phyloP scores from a whole-genome alignment of 2,888 invertebrate genomes.

The Tromatobia lineatoria region DNA sequence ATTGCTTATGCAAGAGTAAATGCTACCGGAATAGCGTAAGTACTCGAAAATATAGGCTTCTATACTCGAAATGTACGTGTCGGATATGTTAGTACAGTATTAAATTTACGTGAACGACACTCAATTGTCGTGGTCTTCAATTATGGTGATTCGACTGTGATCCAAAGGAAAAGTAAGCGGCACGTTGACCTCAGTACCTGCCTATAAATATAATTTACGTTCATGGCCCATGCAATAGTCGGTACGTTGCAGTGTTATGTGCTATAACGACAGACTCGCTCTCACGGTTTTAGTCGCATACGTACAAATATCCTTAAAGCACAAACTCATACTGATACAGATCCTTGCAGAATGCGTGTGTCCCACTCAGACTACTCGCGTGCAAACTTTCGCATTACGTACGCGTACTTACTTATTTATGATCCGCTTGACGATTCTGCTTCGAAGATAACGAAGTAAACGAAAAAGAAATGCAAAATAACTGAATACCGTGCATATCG shows the following conservation, averaged over 20 bases:
- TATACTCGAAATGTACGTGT: slow-evolving; percentile 36
- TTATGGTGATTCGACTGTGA: slow-evolving; percentile 71
- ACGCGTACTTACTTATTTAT: slow-evolving; percentile 73
- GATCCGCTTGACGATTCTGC: slow-evolving; percentile 70
- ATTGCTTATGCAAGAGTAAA: slow-evolving; percentile 31
- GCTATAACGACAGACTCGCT: not conserved
- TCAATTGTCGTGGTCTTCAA: slow-evolving; percentile 70
- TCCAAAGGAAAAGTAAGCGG: slow-evolving; percentile 69
- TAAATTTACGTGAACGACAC: slow-evolving; percentile 60
- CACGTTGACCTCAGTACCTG: slow-evolving; percentile 52
- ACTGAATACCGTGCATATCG: slow-evolving; percentile 22
- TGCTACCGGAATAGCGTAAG: slow-evolving; percentile 39
- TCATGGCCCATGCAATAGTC: slow-evolving; percentile 66
- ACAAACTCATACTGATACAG: slow-evolving; percentile 6
- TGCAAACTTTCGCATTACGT: slow-evolving; percentile 73
- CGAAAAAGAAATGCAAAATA: slow-evolving; percentile 37
- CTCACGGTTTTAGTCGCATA: not conserved
- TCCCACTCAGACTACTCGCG: slow-evolving; percentile 60
- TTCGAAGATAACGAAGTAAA: slow-evolving; percentile 65
- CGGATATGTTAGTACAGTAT: slow-evolving; percentile 53
- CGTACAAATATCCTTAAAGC: not conserved
- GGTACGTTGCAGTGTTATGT: slow-evolving; percentile 18
- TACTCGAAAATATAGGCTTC: slow-evolving; percentile 47
- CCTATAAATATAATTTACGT: slow-evolving; percentile 72
- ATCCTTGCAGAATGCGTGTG: slow-evolving; percentile 26